These are phyloP conservation scores for Saguinus imperator DNA, from an alignment of 2,113 vertebrate species.

Conservation along the genomic window DNA sequence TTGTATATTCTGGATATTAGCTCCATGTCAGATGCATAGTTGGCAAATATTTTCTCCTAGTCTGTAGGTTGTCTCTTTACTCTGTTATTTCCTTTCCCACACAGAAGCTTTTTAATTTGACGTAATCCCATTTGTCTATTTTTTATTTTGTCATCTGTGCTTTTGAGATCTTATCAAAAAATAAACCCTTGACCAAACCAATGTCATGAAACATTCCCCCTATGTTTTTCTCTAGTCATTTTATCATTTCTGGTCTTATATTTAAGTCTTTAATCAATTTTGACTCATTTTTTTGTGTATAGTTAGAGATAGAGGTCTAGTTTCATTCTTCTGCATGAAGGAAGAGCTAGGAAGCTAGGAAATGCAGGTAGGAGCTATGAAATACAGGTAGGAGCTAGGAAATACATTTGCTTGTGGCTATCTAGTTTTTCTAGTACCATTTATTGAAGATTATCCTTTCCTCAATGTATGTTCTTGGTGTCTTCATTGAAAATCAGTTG, in stretches of 20 bases:
- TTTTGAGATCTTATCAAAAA: not conserved
- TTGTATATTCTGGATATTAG: not conserved
- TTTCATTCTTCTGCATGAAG: not conserved
- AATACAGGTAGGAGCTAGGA: too few species aligned
- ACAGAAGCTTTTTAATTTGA: not conserved
- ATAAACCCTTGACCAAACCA: not conserved
- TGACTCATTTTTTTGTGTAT: not conserved
- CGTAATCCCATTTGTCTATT: not conserved
- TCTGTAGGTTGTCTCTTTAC: not conserved
- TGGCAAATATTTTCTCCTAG: not conserved
- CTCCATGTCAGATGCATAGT: not conserved
- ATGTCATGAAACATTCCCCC: not conserved
- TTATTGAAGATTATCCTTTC: not conserved
- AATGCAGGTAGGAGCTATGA: too few species aligned
- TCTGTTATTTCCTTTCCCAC: not conserved
- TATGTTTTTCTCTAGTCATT: not conserved
- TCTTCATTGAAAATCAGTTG: not conserved
- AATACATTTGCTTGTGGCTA: not conserved
- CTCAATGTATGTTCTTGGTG: not conserved
- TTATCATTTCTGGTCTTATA: not conserved
- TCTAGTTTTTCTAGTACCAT: not conserved
- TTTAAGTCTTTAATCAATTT: not conserved
- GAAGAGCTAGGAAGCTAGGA: too few species aligned
- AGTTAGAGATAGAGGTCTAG: not conserved
- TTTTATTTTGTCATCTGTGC: not conserved